These are phyloP conservation scores for Cuniculus paca DNA, from an alignment of 2,797 vertebrate species.

Conservation along the genomic window DNA sequence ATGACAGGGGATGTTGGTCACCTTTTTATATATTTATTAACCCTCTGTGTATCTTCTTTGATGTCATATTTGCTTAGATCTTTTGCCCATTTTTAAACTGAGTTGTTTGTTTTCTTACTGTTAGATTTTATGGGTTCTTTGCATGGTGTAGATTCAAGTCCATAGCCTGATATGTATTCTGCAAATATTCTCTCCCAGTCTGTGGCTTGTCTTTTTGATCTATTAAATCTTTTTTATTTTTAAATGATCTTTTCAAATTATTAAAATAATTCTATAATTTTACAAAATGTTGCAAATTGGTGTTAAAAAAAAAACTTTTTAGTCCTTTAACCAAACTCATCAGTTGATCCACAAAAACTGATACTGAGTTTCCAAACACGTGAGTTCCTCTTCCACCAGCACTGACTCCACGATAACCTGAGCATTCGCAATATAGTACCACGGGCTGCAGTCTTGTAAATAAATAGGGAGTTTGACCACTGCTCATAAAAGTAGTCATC, in stretches of 20 bases:
- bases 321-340: neutral
- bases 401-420: neutral
- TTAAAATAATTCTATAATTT: neutral
- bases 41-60: neutral
- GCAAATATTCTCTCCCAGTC: neutral
- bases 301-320: neutral
- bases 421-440: neutral
- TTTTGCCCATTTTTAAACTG: slow-evolving; percentile 17
- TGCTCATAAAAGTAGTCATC: neutral
- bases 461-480: neutral
- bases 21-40: neutral
- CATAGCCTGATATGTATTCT: neutral
- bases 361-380: neutral
- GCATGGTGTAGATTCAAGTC: neutral
- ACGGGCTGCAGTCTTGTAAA: neutral
- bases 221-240: neutral
- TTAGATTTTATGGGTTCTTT: slow-evolving; percentile 9
- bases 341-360: neutral
- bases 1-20: neutral
- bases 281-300: neutral
- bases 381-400: neutral
- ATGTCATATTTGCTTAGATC: neutral
- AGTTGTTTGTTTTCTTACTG: slow-evolving; percentile 4
- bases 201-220: neutral
- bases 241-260: neutral